Conservation (phyloP, 2,113 vertebrate species). For the human (Homo sapiens) region DNA sequence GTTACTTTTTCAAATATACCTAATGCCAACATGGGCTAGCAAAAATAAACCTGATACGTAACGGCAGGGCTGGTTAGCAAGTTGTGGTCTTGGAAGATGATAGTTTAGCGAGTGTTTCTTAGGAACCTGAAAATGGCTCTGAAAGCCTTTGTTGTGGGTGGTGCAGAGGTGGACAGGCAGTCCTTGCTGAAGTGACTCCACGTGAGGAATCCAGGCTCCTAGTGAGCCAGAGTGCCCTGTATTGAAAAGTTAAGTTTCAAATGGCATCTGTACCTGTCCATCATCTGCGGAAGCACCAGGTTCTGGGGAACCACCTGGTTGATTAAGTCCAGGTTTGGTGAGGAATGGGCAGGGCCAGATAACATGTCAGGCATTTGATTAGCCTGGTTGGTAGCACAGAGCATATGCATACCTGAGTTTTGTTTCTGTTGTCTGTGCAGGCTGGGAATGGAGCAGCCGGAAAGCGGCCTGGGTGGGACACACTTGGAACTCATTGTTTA, state of each 20-base stretch:
- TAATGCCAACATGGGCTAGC: too few relatives aligned
- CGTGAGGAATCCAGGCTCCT: not conserved
- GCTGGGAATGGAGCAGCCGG: not conserved
- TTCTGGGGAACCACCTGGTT: not conserved
- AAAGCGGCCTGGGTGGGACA: not conserved
- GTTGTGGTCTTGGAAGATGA: not conserved
- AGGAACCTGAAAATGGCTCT: not conserved
- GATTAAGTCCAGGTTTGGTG: not conserved
- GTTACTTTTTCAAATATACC: not conserved
- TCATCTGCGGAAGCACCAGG: not conserved
- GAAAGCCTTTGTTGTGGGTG: not conserved
- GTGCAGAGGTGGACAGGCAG: not conserved
- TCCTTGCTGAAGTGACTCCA: not conserved
- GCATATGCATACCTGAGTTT: not conserved
- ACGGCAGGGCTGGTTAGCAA: not conserved
- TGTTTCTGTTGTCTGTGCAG: accelerated
- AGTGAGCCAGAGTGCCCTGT: not conserved
- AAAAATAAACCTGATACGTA: not conserved
- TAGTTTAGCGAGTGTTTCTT: not conserved
- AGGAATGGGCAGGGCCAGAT: not conserved
- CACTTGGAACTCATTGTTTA: not conserved
- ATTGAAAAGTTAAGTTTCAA: not conserved
- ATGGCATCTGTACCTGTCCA: not conserved
- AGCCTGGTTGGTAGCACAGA: accelerated
- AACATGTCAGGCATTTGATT: accelerated